A percentile compares a stretch with the other conserved stretches of the same genome.
Evolutionary conservation across 1,140 invertebrate genomes (phyloP).

Genomic region (Macrostomum lignano): DNA sequence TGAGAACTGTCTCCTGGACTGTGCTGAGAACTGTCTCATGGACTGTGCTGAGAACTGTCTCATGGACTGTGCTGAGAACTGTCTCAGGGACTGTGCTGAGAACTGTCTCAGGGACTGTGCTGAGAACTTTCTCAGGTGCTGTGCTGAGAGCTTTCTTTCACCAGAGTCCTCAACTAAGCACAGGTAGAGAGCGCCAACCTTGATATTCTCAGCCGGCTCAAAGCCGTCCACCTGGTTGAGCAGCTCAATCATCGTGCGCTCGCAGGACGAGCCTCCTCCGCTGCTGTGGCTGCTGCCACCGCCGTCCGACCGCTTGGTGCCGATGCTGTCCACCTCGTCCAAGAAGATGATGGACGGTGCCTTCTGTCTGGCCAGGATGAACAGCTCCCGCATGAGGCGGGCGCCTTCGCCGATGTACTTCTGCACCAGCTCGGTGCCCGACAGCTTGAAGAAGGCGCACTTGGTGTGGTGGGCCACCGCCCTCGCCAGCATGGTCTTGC

Average conservation of each 20-base stretch:
- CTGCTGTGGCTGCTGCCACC: conserved; percentile 12
- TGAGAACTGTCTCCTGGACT: no score
- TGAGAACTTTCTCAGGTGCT: no score
- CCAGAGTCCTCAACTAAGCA: no score
- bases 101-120: no score
- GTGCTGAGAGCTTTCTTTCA: no score
- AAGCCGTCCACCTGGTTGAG: conserved; percentile 34
- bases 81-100: no score
- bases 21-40: no score
- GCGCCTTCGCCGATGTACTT: conserved; percentile 12
- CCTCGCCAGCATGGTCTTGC: conserved; percentile 18
- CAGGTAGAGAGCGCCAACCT: no score
- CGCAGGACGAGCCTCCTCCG: conserved; percentile 10
- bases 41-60: no score
- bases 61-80: no score
- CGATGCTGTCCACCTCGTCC: conserved; percentile 19
- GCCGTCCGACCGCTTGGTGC: conserved; percentile 15
- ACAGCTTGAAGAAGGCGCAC: conserved; percentile 28
- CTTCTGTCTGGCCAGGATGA: conserved; percentile 12
- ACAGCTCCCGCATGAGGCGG: conserved; percentile 10
- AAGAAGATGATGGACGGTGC: conserved; percentile 19
- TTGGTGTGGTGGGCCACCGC: conserved; percentile 11
- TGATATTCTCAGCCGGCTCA: background rate
- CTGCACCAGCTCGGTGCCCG: conserved; percentile 13
- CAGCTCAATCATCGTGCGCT: conserved; percentile 17